Percentiles rank a stretch among this genome's conserved stretches.
phyloP scores from a whole-genome alignment of 2,797 vertebrate species.

The Anableps anableps region DNA sequence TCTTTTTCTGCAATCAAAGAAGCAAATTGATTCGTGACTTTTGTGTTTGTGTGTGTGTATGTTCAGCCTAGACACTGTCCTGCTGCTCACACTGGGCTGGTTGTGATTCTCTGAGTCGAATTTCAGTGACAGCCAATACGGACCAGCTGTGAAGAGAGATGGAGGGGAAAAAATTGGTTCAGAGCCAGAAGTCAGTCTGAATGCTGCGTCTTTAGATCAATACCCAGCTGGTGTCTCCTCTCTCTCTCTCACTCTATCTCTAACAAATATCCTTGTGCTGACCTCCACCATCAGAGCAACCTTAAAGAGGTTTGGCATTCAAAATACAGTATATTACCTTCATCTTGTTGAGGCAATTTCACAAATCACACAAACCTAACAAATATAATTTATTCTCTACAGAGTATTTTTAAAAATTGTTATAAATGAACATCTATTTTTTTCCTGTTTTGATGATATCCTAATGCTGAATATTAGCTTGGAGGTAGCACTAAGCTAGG shows the following conservation, averaged over 20 bases:
- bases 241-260: neutral
- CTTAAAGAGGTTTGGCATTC: neutral
- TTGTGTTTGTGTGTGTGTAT: neutral
- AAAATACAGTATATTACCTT: neutral
- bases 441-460: neutral
- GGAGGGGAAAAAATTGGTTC: conserved; percentile 14
- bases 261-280: conserved; percentile 15
- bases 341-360: neutral
- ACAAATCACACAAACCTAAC: neutral
- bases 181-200: conserved; percentile 46
- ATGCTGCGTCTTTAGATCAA: conserved; percentile 55
- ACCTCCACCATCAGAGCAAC: neutral
- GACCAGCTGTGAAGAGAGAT: conserved; percentile 39
- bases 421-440: neutral
- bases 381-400: neutral
- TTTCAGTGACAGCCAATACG: conserved; percentile 35
- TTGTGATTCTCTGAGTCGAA: conserved; percentile 24
- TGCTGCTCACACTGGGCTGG: conserved; percentile 18
- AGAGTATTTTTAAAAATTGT: neutral
- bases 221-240: conserved; percentile 50
- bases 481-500: neutral
- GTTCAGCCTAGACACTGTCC: conserved; percentile 19
- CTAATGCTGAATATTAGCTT: neutral
- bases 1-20: neutral
- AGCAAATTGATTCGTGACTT: conserved; percentile 1